These are phyloP conservation scores for Mormoops blainvillei DNA, from an alignment of 2,113 vertebrate genomes.

Conservation along the genomic window DNA sequence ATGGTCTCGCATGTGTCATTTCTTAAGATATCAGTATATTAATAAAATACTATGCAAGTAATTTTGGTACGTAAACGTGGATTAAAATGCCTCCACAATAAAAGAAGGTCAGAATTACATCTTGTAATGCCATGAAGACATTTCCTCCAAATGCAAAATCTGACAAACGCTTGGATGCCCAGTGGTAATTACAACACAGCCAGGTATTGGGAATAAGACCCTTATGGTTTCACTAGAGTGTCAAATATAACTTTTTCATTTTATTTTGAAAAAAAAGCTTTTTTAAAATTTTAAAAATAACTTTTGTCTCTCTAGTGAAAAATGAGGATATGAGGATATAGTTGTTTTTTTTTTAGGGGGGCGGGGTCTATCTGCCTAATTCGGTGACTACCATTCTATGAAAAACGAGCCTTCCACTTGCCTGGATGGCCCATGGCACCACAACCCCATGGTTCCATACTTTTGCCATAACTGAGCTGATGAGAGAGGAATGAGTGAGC, in stretches of 20 bases:
- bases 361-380: background rate
- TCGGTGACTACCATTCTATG: background rate
- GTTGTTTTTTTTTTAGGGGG: background rate
- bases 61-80: background rate
- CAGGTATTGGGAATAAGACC: background rate
- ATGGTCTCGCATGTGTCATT: background rate
- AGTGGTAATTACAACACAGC: background rate
- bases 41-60: background rate
- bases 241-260: too few species aligned
- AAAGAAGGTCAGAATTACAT: background rate
- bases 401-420: background rate
- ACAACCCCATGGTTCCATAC: background rate
- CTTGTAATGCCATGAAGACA: background rate
- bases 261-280: too few species aligned
- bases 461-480: background rate
- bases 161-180: too few species aligned
- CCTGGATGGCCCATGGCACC: background rate
- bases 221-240: background rate
- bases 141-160: background rate
- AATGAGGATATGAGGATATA: background rate
- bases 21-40: background rate
- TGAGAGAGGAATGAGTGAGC: background rate
- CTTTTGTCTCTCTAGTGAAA: background rate
- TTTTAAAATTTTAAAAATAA: too few species aligned
- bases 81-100: background rate